These are phyloP conservation scores for Drosophila cracens DNA, from an alignment of 2,888 invertebrate species.

Conservation along the genomic window DNA sequence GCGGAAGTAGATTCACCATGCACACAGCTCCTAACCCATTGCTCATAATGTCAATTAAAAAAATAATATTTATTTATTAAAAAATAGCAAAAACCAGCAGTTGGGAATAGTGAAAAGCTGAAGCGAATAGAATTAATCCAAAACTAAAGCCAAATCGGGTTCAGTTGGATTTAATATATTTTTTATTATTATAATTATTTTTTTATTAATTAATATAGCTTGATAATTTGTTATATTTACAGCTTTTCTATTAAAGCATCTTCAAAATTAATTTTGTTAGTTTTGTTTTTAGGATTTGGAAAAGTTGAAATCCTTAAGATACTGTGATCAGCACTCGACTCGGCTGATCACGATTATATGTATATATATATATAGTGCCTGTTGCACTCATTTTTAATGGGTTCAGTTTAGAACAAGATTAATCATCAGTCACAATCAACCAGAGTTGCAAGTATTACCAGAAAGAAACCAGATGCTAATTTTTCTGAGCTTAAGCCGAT, in stretches of 20 bases:
- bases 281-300: too few relatives aligned
- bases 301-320: background rate
- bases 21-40: background rate
- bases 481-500: background rate
- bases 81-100: background rate
- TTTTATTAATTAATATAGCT: background rate
- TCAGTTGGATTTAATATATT: background rate
- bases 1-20: background rate
- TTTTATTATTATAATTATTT: background rate
- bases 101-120: background rate
- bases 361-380: background rate
- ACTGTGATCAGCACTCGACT: background rate
- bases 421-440: background rate
- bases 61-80: background rate
- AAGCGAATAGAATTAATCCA: background rate
- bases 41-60: background rate
- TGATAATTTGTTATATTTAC: background rate
- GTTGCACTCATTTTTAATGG: too few relatives aligned
- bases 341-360: background rate
- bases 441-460: background rate
- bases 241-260: background rate
- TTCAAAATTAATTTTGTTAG: too few relatives aligned
- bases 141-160: background rate
- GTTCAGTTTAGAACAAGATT: background rate
- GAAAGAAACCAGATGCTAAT: background rate